Percentiles rank a stretch among this genome's conserved stretches.
These are phyloP conservation scores for Rhynchotus rufescens DNA, from an alignment of 2,797 vertebrate genomes.

Conservation along the genomic window DNA sequence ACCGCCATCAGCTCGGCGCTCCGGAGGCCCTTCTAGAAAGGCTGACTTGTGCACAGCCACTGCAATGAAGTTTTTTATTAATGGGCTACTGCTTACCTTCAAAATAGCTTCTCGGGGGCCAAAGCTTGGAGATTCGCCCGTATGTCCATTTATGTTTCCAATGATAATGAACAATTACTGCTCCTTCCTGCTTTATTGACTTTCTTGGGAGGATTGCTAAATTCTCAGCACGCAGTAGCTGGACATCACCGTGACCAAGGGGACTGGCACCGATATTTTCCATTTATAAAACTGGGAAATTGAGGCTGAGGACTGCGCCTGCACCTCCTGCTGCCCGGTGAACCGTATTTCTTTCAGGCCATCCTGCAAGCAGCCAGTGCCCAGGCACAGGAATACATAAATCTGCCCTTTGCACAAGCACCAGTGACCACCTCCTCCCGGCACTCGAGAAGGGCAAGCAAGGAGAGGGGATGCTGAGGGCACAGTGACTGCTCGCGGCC, in stretches of 20 bases:
- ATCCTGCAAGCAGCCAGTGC: neutral
- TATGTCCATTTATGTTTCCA: neutral
- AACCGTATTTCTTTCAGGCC: neutral
- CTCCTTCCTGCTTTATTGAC: neutral
- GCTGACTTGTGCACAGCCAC: too few species aligned
- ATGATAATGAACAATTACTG: neutral
- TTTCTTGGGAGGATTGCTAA: too few species aligned
- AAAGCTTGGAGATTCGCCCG: neutral
- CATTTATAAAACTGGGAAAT: neutral
- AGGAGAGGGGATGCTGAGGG: neutral
- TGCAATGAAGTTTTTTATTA: neutral
- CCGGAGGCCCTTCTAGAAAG: neutral
- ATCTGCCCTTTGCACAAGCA: accelerated
- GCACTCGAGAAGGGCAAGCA: neutral
- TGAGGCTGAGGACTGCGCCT: neutral
- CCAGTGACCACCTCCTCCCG: neutral
- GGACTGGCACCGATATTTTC: neutral
- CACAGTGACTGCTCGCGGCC: neutral
- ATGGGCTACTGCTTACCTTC: neutral
- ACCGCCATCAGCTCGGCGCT: neutral
- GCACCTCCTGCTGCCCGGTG: accelerated
- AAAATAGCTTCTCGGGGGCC: neutral
- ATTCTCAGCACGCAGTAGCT: neutral
- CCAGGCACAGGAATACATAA: too few species aligned
- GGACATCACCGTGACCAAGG: neutral